Evolutionary conservation across 2,113 vertebrate genomes (phyloP), one percentile per base, ranked within the genome.

Genomic region (Macrotus californicus): DNA sequence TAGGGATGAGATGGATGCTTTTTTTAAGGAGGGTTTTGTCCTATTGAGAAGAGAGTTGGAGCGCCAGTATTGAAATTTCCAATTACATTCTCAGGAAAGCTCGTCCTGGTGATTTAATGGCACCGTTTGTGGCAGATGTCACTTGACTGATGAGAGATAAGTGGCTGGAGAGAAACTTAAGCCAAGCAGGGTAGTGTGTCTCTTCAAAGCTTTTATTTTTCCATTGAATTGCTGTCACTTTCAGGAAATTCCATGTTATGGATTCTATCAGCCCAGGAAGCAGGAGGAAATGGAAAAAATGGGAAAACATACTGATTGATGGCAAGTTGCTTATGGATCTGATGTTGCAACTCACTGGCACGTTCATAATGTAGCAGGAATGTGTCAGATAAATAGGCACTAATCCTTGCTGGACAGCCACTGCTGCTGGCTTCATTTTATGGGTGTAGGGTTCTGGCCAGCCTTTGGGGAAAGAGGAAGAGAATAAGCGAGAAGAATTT

Each of bases 141-240:
- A 85, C 48, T 87, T 94, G 92, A 93, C n/a, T 79, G 82, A 89
- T 91, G 88, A 94, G 54, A 70, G 79, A 6, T 64, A 91, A 86
- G 39, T 61, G 83, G 52, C n/a, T 92, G 43, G 66, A 70, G 64
- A 82, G 87, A 95, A 90, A 70, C 24, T 10, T 39, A 91, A 90
- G 85, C 85, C 81, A 96, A 86, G 48, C 69, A 88, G n/a, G 5
- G 22, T 36, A 54, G 41, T 39, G 4, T 46, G 6, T 75, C 36
- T 26, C 48, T 92, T 92, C 39, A 67, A 72, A 96, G 36, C 41
- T 75, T 94, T 56, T 50, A 72, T 93, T 95, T 96, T 95, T 82
- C 72, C 24, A n/a, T 67, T 75, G 82, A 56, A 59, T 70, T 76
- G 19, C 73, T 94, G 69, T 48, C 22, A 64, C 31, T 88, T 95